A percentile compares a stretch with the other conserved stretches of the same genome.
Evolutionary conservation across 1,140 invertebrate species (phyloP).

Genomic region (Drosophila pallidifrons): DNA sequence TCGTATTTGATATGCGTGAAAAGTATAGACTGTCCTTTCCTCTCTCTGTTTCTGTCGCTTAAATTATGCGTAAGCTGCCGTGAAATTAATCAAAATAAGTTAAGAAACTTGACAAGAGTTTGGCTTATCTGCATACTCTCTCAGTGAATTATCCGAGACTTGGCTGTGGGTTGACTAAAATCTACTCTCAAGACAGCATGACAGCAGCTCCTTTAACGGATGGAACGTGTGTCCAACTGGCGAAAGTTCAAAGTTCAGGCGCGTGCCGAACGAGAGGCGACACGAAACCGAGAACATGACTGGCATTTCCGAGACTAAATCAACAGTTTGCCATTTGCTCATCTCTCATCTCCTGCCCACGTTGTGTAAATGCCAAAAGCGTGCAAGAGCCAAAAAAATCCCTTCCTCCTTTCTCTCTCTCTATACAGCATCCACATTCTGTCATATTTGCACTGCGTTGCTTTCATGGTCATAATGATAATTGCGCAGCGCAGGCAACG

Average conservation of each 20-base stretch:
- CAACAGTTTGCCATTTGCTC: constrained; percentile 73
- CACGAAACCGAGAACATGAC: constrained; percentile 51
- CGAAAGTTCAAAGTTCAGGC: constrained; percentile 77
- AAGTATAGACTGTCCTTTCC: neutral
- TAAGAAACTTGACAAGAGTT: neutral
- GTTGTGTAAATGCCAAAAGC: constrained; percentile 50
- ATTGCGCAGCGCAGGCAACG: constrained; percentile 48
- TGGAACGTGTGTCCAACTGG: constrained; percentile 25
- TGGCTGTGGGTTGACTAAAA: neutral
- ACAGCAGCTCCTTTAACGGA: neutral
- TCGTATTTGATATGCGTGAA: constrained; percentile 4
- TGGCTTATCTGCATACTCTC: constrained; percentile 21
- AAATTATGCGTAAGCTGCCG: constrained; percentile 33
- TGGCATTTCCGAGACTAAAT: constrained; percentile 62
- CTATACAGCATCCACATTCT: neutral
- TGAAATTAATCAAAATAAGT: constrained; percentile 43
- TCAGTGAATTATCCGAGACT: neutral
- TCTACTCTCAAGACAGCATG: neutral
- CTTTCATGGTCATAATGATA: constrained; percentile 55
- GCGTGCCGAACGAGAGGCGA: constrained; percentile 45
- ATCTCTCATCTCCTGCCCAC: constrained; percentile 20
- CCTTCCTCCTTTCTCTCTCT: neutral
- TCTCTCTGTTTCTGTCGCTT: neutral
- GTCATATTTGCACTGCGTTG: constrained; percentile 25
- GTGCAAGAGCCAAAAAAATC: constrained; percentile 36